Conservation (phyloP, 2,113 vertebrate species). For the Hystrix brachyura region DNA sequence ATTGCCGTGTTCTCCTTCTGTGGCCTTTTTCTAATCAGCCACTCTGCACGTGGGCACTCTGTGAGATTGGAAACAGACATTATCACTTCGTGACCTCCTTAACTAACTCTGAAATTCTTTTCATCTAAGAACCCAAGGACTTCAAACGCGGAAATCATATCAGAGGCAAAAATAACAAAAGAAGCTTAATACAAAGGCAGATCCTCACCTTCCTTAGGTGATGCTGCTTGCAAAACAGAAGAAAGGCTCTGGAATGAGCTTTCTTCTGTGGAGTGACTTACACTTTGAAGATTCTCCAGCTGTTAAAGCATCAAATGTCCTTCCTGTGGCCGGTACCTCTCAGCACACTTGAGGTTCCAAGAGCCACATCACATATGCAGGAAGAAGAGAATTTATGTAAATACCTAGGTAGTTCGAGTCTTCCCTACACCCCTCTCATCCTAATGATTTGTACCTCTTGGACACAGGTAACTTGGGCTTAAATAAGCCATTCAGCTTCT, state of each 20-base stretch:
- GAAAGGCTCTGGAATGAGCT: constrained; percentile 16
- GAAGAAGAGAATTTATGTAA: not conserved
- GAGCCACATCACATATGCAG: too few relatives aligned
- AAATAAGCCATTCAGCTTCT: not conserved
- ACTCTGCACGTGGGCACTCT: not conserved
- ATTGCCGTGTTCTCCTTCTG: not conserved
- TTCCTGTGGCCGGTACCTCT: not conserved
- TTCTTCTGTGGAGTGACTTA: not conserved
- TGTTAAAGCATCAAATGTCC: not conserved
- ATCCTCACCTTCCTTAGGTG: not conserved
- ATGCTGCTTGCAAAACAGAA: not conserved
- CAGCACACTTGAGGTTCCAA: not conserved
- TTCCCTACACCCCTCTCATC: not conserved
- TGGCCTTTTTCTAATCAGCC: constrained; percentile 27
- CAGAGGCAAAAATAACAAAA: constrained; percentile 58
- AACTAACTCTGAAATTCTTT: constrained; percentile 34
- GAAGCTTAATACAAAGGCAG: not conserved
- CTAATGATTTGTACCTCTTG: not conserved
- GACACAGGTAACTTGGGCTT: not conserved
- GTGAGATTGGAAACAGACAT: not conserved
- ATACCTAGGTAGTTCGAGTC: not conserved
- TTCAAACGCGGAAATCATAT: constrained; percentile 62
- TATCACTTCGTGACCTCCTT: not conserved
- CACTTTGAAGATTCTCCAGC: not conserved
- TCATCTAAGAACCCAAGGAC: constrained; percentile 58